phyloP scores from a whole-genome alignment of 2,888 invertebrate genomes.

The Dromius quadrimaculatus region DNA sequence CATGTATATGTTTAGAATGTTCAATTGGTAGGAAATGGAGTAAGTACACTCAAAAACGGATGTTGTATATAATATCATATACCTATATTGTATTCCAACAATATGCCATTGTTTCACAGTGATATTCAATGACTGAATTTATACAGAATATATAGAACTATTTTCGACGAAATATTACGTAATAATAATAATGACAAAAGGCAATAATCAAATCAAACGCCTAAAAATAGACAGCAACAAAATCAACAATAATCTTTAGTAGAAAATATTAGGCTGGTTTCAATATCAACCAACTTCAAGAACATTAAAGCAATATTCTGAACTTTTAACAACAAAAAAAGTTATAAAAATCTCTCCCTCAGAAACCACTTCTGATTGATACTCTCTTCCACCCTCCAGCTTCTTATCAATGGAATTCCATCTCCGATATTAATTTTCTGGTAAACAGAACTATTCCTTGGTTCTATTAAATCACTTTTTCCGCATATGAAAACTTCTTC shows the following conservation, averaged over 20 bases:
- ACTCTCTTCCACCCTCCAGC: too few species aligned
- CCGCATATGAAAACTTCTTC: slow-evolving; percentile 9
- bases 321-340: too few species aligned
- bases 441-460: neutral
- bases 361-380: too few species aligned
- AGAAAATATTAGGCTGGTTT: too few species aligned
- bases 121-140: slow-evolving; percentile 26
- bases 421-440: slow-evolving; percentile 4
- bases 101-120: slow-evolving; percentile 40
- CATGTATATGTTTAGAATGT: slow-evolving; percentile 47
- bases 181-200: too few species aligned
- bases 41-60: slow-evolving; percentile 30
- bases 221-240: too few species aligned
- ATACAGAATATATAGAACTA: slow-evolving; percentile 7
- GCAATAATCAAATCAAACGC: too few species aligned
- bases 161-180: slow-evolving; percentile 20
- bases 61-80: slow-evolving; percentile 45
- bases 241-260: too few species aligned
- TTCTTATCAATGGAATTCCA: neutral
- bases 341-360: too few species aligned
- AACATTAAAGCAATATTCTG: too few species aligned
- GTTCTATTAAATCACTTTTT: slow-evolving; percentile 21
- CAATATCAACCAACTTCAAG: too few species aligned
- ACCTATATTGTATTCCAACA: slow-evolving; percentile 47
- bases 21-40: slow-evolving; percentile 33